Evolutionary conservation across 2,888 invertebrate species (phyloP).

Genomic region (Scrobipalpa costella): DNA sequence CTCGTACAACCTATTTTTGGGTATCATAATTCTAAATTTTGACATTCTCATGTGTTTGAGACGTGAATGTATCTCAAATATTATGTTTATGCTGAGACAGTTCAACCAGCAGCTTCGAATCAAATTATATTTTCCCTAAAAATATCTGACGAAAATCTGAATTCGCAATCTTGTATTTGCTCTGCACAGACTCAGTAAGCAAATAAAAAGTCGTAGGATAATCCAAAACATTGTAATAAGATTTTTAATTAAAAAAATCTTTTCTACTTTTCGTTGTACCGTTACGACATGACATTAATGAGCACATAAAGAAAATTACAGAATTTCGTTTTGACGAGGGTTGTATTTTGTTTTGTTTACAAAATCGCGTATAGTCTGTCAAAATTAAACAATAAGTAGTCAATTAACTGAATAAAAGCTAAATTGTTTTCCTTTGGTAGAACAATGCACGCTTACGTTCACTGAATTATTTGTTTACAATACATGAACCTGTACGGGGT

Average conservation of each 20-base stretch:
- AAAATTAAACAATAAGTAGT: background rate
- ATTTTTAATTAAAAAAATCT: conserved; percentile 26
- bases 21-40: too few relatives aligned
- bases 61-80: too few relatives aligned
- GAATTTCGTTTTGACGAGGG: conserved; percentile 21
- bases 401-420: background rate
- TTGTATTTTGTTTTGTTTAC: background rate
- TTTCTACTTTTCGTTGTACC: conserved; percentile 15
- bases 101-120: background rate
- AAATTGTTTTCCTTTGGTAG: background rate
- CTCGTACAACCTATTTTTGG: too few relatives aligned
- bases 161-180: background rate
- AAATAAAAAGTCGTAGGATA: conserved; percentile 18
- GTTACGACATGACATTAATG: conserved; percentile 22
- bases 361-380: background rate
- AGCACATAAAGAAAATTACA: conserved; percentile 20
- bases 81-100: background rate
- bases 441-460: background rate
- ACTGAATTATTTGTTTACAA: too few relatives aligned
- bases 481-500: too few relatives aligned
- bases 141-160: background rate
- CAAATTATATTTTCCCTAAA: background rate
- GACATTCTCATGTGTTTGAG: too few relatives aligned
- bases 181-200: conserved; percentile 1
- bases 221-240: conserved; percentile 26